phyloP scores from a whole-genome alignment of 2,888 invertebrate species.

The Choristoneura rosaceana region DNA sequence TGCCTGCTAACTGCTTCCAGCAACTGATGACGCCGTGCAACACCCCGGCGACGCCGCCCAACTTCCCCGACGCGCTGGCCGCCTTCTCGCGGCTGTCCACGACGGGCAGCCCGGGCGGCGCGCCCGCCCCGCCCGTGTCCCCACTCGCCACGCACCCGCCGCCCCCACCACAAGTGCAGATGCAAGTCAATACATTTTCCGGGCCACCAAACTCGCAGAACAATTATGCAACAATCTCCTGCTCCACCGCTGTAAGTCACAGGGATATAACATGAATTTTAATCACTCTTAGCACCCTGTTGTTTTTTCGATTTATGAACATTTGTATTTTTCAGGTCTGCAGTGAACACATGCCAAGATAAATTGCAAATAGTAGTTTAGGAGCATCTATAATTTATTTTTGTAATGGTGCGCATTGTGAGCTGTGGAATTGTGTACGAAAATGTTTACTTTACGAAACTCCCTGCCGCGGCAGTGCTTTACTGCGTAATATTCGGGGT shows the following conservation, averaged over 20 bases:
- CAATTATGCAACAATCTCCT: conserved; percentile 75
- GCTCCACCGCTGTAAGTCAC: conserved; percentile 79
- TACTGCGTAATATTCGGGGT: conserved; percentile 78
- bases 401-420: conserved; percentile 84
- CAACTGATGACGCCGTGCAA: conserved; percentile 96
- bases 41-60: conserved; percentile 97
- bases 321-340: conserved; percentile 71
- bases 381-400: conserved; percentile 85
- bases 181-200: conserved; percentile 69
- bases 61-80: conserved; percentile 95
- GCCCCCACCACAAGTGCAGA: conserved; percentile 61
- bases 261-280: neutral
- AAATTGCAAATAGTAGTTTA: conserved; percentile 75
- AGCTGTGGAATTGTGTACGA: conserved; percentile 84
- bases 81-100: conserved; percentile 96
- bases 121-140: conserved; percentile 74
- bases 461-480: conserved; percentile 69
- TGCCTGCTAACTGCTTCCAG: conserved; percentile 56
- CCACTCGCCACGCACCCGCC: conserved; percentile 79
- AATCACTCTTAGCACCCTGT: neutral
- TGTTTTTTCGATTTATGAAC: neutral
- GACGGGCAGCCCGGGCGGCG: conserved; percentile 80
- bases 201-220: conserved; percentile 71
- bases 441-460: conserved; percentile 71
- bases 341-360: conserved; percentile 85